Evolutionary conservation across 2,113 vertebrate genomes (phyloP), one percentile per base, ranked within the genome.

Genomic region (Narcine bancroftii): DNA sequence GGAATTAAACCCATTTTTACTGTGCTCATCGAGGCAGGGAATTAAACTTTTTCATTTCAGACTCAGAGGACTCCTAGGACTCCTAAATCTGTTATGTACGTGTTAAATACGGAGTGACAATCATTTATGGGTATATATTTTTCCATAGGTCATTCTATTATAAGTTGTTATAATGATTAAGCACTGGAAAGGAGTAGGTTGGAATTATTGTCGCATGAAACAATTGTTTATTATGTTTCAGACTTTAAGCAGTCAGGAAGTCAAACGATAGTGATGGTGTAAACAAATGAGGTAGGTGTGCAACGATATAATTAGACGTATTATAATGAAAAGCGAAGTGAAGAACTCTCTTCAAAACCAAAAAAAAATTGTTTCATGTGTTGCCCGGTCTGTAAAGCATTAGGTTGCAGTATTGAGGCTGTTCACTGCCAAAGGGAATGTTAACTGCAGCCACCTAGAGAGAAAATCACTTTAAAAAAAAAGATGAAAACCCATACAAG

Each of bases 401-500:
- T 60, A 87, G 60, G 60, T 60, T 87, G 36, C 53, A 87, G 81
- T 17, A 87, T 60, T 87, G 81, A 87, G 53, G 33, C 81, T 87
- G 56, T n/a, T 60, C 60, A 19, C 53, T 60, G 81, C 81, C 81
- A 87, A 87, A 87, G 81, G 81, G 53, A 87, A 87, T 36, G n/a
- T 87, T 87, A 87, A 63, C 33, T 87, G 33, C 15, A 87, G 81
- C 81, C 53, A 87, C 53, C 81, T 87, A 63, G 81, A 87, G 81
- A 87, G 53, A 87, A 87, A 60, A 87, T 87, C 81, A 87, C 53
- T 87, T 45, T 83, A 60, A 2, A 63, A 56, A 87, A 69, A 63
- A 87, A 87, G 81, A 87, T 87, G 81, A 87, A 87, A 87, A 87
- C 81, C n/a, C 81, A 87, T 60, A 87, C 33, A n/a, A 87, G 53